These are phyloP conservation scores for Pterois miles DNA, from an alignment of 2,797 vertebrate genomes.

Conservation along the genomic window DNA sequence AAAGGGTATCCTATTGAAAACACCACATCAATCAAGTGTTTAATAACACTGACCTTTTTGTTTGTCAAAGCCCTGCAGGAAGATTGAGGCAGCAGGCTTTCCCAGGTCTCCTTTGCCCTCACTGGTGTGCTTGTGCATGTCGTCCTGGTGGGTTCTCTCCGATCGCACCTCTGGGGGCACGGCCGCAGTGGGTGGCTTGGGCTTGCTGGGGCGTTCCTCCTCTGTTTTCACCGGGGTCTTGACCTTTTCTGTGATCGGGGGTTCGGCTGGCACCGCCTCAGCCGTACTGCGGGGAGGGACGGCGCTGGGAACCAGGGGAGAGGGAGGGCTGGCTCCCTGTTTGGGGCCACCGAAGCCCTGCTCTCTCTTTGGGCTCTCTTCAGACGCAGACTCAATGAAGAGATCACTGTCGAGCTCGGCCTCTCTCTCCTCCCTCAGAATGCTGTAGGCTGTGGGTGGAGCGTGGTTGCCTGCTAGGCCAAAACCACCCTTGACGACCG, in stretches of 20 bases:
- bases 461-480: constrained; percentile 85
- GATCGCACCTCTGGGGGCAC: constrained; percentile 73
- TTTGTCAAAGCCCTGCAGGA: constrained; percentile 86
- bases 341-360: constrained; percentile 90
- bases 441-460: constrained; percentile 92
- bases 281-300: constrained; percentile 65
- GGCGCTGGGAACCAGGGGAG: constrained; percentile 69
- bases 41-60: constrained; percentile 89
- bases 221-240: constrained; percentile 72
- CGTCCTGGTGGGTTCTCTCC: constrained; percentile 77
- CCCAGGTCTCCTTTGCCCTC: constrained; percentile 68
- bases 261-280: constrained; percentile 61
- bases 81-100: constrained; percentile 59
- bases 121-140: constrained; percentile 71
- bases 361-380: constrained; percentile 97
- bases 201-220: constrained; percentile 73
- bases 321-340: constrained; percentile 77
- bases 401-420: constrained; percentile 98
- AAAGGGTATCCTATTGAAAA: not conserved
- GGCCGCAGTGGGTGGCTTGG: constrained; percentile 80
- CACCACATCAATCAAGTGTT: not conserved
- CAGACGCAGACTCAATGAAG: constrained; percentile 96
- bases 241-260: constrained; percentile 63
- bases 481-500: constrained; percentile 86
- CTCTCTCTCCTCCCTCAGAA: constrained; percentile 96